A percentile compares a stretch with the other conserved stretches of the same genome.
Conservation (phyloP, 1,140 invertebrate species). For the Aphaenogaster ashmeadi region DNA sequence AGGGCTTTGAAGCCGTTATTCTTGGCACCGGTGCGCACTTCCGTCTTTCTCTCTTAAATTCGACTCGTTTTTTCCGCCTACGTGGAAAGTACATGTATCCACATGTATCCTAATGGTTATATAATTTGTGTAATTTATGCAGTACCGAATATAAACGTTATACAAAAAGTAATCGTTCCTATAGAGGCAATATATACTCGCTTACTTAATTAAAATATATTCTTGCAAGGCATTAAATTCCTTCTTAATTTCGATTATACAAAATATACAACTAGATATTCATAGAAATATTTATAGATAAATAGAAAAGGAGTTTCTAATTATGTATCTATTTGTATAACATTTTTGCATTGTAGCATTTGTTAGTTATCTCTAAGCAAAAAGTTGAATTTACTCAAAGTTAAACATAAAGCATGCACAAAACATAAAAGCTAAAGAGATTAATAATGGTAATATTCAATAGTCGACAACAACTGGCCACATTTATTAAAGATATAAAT, state of each 20-base stretch:
- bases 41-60: constrained; percentile 35
- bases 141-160: not conserved
- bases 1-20: constrained; percentile 59
- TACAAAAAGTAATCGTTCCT: not conserved
- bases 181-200: not conserved
- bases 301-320: not conserved
- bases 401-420: not conserved
- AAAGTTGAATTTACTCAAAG: not conserved
- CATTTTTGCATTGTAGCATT: not conserved
- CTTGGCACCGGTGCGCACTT: constrained; percentile 33
- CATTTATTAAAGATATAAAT: no score
- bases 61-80: constrained; percentile 26
- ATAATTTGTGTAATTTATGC: not conserved
- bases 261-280: no score
- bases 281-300: not conserved
- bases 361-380: not conserved
- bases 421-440: not conserved
- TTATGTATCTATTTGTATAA: not conserved
- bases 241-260: no score
- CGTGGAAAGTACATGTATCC: not conserved
- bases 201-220: not conserved
- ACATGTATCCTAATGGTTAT: not conserved
- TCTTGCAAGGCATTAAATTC: not conserved
- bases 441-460: no score
- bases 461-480: no score